phyloP scores from a whole-genome alignment of 2,113 vertebrate genomes.

The Alethe diademata region DNA sequence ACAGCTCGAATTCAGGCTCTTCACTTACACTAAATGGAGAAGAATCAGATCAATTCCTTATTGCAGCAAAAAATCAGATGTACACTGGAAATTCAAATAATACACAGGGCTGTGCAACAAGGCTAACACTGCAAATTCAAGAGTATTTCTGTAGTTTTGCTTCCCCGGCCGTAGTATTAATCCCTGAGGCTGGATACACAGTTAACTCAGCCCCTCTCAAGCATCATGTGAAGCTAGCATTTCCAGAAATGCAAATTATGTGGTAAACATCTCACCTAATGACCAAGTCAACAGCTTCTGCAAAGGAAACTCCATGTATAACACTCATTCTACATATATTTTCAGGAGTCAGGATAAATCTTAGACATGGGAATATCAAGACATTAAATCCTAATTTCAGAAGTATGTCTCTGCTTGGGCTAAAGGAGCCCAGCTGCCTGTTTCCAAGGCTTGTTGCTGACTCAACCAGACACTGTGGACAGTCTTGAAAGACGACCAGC shows the following conservation, averaged over 20 bases:
- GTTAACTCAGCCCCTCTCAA: background rate
- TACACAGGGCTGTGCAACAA: background rate
- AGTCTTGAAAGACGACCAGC: background rate
- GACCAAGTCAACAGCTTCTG: background rate
- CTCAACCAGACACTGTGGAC: background rate
- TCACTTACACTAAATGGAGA: background rate
- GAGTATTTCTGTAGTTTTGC: background rate
- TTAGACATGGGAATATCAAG: background rate
- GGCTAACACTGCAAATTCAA: background rate
- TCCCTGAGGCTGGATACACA: background rate
- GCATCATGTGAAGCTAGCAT: background rate
- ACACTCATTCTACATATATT: background rate
- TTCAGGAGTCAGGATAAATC: background rate
- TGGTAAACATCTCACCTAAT: background rate
- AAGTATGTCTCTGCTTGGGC: background rate
- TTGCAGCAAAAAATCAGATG: background rate
- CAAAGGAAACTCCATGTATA: background rate
- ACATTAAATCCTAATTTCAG: background rate
- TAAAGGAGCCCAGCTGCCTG: background rate
- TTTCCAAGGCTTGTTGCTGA: background rate
- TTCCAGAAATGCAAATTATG: background rate
- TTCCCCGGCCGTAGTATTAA: background rate
- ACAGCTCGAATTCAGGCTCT: background rate
- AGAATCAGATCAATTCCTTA: background rate
- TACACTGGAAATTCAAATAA: background rate